Conservation (phyloP, 2,113 vertebrate species). For the Microcebus tavaratra region DNA sequence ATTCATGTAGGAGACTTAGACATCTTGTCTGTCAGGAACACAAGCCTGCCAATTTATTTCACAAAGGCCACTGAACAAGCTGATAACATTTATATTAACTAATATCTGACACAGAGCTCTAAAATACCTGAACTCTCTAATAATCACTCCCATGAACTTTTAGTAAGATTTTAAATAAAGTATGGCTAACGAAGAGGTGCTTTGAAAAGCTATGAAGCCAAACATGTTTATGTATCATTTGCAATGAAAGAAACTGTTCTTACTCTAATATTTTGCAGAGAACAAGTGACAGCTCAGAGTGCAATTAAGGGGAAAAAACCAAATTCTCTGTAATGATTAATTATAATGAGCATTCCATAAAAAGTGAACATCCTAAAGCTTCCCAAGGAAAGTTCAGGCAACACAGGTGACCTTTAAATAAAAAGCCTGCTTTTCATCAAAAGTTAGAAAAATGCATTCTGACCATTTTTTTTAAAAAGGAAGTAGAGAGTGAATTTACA, state of each 20-base stretch:
- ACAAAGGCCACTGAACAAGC: conserved; percentile 60
- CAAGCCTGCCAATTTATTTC: conserved; percentile 61
- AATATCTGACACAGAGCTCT: neutral
- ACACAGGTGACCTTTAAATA: conserved; percentile 68
- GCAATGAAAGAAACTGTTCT: conserved; percentile 58
- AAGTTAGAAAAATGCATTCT: conserved; percentile 57
- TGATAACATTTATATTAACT: conserved; percentile 62
- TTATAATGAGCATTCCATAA: conserved; percentile 63
- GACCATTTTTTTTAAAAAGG: neutral
- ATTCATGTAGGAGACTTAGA: conserved; percentile 58
- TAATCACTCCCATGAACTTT: conserved; percentile 53
- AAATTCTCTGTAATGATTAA: conserved; percentile 54
- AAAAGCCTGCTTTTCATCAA: conserved; percentile 55
- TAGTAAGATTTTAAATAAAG: conserved; percentile 67
- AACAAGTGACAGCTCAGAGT: conserved; percentile 47
- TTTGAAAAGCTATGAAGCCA: conserved; percentile 55
- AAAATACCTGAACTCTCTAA: conserved; percentile 48
- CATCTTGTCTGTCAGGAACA: conserved; percentile 64
- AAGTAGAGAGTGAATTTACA: conserved; percentile 46
- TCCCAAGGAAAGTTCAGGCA: conserved; percentile 59
- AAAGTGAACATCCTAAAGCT: conserved; percentile 54
- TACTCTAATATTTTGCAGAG: conserved; percentile 32
- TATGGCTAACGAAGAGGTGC: conserved; percentile 41
- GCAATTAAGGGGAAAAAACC: conserved; percentile 18
- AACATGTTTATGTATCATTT: conserved; percentile 61